phyloP scores from a whole-genome alignment of 2,113 vertebrate species.

The Zosterops japonicus region DNA sequence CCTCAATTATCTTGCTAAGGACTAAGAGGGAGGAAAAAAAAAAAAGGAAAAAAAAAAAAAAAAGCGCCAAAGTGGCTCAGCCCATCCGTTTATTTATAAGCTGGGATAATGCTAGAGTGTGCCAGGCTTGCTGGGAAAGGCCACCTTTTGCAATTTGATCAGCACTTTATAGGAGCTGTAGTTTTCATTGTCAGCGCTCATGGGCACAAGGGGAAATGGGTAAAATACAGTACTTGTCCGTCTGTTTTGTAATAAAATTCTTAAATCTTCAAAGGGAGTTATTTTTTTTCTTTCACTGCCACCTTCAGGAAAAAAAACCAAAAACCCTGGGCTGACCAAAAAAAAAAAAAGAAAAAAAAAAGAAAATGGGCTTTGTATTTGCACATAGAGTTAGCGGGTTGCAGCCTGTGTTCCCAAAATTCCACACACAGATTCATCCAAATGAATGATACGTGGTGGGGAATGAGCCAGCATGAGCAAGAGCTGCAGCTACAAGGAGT shows the following conservation, averaged over 20 bases:
- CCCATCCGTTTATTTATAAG: constrained; percentile 71
- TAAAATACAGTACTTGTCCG: constrained; percentile 65
- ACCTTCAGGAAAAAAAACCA: constrained; percentile 76
- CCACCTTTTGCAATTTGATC: constrained; percentile 53
- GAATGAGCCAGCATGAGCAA: not conserved
- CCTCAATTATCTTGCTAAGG: constrained; percentile 90
- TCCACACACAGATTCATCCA: not conserved
- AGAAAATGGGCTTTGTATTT: constrained; percentile 4
- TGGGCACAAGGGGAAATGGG: constrained; percentile 64
- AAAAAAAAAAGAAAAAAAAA: not conserved
- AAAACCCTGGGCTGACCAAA: not conserved
- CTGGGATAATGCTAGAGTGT: constrained; percentile 34
- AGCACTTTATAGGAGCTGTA: constrained; percentile 59
- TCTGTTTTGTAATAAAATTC: constrained; percentile 77
- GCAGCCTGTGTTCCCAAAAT: not conserved
- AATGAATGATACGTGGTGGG: not conserved
- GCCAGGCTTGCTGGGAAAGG: constrained; percentile 66
- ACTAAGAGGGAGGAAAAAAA: constrained; percentile 46
- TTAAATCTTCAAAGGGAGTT: constrained; percentile 65
- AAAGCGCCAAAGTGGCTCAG: constrained; percentile 61
- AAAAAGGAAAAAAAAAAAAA: not conserved
- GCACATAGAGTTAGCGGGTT: not conserved
- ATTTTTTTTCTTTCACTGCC: constrained; percentile 80
- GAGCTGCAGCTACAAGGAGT: not conserved
- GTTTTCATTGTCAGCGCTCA: constrained; percentile 69